These are phyloP conservation scores for Caenorhabditis remanei DNA, from an alignment of 1,140 invertebrate genomes.

Conservation along the genomic window DNA sequence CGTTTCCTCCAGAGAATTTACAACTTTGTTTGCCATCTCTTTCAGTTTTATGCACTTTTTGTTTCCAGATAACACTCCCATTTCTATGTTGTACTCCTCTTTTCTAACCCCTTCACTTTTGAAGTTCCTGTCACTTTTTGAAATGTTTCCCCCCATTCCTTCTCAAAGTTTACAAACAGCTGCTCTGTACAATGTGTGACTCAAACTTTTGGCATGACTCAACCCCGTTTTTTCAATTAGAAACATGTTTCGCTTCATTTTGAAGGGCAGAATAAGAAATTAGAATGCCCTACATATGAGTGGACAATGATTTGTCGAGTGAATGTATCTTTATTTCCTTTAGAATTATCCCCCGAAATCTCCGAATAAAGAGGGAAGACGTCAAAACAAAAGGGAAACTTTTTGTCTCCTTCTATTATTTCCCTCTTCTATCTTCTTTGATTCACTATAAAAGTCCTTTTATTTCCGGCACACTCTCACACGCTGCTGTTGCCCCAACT, in stretches of 20 bases:
- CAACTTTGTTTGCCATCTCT: no score
- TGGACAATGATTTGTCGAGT: background rate
- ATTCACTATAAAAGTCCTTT: conserved; percentile 36
- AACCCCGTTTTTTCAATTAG: background rate
- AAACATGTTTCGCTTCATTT: background rate
- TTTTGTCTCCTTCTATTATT: background rate
- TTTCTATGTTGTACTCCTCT: no score
- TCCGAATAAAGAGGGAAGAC: conserved; percentile 46
- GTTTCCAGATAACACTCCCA: no score
- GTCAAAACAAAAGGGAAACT: conserved; percentile 54
- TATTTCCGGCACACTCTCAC: conserved; percentile 53
- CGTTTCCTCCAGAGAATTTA: no score
- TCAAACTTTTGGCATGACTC: conserved; percentile 16
- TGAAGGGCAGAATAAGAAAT: background rate
- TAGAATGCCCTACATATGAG: background rate
- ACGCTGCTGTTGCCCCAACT: conserved; percentile 45
- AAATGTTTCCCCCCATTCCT: background rate
- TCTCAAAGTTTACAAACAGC: conserved; percentile 45
- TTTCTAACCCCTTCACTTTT: background rate
- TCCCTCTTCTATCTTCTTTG: background rate
- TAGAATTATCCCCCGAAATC: conserved; percentile 49
- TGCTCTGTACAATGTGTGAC: conserved; percentile 35
- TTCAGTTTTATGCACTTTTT: no score
- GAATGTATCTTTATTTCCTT: background rate
- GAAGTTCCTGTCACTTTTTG: background rate